Evolutionary conservation across 2,113 vertebrate species (phyloP).

Genomic region (Ploceus nigricollis): DNA sequence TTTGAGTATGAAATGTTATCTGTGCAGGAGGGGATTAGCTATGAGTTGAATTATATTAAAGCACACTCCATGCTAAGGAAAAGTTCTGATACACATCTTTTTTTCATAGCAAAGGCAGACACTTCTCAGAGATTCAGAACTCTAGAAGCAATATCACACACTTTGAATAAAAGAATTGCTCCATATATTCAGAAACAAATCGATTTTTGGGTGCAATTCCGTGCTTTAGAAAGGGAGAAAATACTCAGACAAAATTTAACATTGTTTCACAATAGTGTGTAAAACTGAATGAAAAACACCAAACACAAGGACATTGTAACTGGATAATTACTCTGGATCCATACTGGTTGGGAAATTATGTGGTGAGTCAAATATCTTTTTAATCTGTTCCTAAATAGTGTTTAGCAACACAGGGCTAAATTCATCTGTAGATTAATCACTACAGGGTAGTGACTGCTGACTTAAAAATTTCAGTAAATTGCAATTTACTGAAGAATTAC

Average conservation of each 20-base stretch:
- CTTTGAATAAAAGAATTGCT: background rate
- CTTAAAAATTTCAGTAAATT: background rate
- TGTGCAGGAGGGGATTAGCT: constrained; percentile 56
- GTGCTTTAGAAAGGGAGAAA: background rate
- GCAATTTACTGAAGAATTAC: background rate
- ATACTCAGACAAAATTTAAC: background rate
- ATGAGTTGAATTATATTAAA: constrained; percentile 57
- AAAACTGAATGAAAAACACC: background rate
- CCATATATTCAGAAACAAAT: background rate
- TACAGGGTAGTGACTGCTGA: background rate
- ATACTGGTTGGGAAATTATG: background rate
- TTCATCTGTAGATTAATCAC: background rate
- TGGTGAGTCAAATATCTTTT: background rate
- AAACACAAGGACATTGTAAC: background rate
- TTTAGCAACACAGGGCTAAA: background rate
- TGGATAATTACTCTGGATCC: background rate
- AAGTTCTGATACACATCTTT: background rate
- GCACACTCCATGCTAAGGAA: background rate
- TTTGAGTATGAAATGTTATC: constrained; percentile 56
- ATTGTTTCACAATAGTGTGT: background rate
- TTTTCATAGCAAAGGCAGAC: background rate
- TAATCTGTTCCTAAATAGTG: background rate
- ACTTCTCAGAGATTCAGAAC: background rate
- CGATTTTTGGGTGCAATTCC: background rate
- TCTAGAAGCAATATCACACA: background rate